Percentiles rank a stretch among this genome's conserved stretches.
These are phyloP conservation scores for Cyprinodon tularosa DNA, from an alignment of 2,113 vertebrate genomes.

Conservation along the genomic window DNA sequence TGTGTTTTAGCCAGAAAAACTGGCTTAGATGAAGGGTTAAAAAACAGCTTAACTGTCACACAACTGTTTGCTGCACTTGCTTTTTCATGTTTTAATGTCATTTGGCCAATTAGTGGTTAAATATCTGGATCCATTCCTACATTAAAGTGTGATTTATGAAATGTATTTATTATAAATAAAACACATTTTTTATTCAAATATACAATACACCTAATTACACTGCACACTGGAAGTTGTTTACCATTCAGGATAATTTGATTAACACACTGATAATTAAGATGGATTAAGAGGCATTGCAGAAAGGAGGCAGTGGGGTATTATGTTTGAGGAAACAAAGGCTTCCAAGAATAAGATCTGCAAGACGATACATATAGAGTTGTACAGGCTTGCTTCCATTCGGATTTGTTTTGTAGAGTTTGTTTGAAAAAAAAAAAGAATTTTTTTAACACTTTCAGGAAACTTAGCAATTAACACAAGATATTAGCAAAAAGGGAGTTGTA, in stretches of 20 bases:
- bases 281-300: not conserved
- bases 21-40: conserved; percentile 48
- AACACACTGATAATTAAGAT: conserved; percentile 3
- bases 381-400: no score
- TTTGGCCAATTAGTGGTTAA: conserved; percentile 55
- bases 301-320: not conserved
- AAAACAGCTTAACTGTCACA: conserved; percentile 56
- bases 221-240: not conserved
- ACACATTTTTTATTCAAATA: not conserved
- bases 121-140: conserved; percentile 16
- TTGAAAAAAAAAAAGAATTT: not conserved
- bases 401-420: not conserved
- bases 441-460: not conserved
- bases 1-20: conserved; percentile 16
- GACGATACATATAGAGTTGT: no score
- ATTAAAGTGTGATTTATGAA: conserved; percentile 22
- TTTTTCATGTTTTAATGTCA: conserved; percentile 58
- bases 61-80: conserved; percentile 15
- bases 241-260: not conserved
- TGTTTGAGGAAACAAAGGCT: no score
- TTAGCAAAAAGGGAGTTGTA: not conserved
- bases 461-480: not conserved
- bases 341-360: no score
- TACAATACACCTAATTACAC: not conserved
- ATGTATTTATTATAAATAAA: not conserved